Conservation (phyloP, 2,797 vertebrate genomes). For the Malacoraja senta region DNA sequence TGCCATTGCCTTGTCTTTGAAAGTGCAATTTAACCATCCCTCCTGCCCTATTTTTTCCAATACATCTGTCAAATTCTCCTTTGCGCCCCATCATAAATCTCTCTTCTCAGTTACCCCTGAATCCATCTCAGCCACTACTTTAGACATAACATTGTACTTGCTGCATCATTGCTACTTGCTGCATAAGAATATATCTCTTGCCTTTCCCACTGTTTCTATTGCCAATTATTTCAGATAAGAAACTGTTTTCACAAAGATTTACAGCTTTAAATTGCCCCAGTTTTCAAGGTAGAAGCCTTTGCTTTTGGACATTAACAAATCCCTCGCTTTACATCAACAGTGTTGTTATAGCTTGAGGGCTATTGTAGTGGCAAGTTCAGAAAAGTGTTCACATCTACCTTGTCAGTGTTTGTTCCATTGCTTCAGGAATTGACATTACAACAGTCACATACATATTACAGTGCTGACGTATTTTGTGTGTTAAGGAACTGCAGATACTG, state of each 20-base stretch:
- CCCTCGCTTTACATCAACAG: background rate
- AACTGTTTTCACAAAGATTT: background rate
- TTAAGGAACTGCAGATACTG: background rate
- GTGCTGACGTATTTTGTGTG: background rate
- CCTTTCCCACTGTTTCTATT: background rate
- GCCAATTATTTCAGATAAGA: background rate
- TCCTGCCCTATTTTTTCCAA: background rate
- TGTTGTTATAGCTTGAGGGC: background rate
- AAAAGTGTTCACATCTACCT: background rate
- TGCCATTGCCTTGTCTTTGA: background rate
- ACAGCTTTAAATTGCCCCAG: background rate
- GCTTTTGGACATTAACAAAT: background rate
- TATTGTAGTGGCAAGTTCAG: background rate
- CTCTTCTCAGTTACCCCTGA: background rate
- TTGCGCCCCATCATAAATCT: background rate
- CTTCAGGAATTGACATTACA: background rate
- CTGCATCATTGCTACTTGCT: background rate
- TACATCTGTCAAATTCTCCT: background rate
- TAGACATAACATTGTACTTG: background rate
- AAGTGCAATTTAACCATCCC: background rate
- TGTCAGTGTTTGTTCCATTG: background rate
- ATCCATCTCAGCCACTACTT: background rate
- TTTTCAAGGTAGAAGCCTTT: background rate
- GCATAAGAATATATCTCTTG: background rate
- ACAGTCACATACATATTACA: background rate